Evolutionary conservation across 2,888 invertebrate species (phyloP), one percentile per base, ranked within the genome.

Genomic region (Phania funesta): DNA sequence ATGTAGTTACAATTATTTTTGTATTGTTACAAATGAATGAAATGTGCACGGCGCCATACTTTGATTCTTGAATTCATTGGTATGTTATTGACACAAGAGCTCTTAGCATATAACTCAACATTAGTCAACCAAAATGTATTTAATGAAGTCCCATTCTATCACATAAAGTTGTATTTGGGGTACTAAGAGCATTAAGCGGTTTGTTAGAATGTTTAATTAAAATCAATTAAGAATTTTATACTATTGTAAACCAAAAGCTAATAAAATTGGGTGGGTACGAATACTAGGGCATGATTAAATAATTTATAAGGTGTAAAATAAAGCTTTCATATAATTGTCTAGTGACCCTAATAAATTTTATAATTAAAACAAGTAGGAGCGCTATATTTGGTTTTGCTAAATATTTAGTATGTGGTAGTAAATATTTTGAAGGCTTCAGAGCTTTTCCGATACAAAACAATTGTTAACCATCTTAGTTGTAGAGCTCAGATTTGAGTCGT

Each of bases 91-190:
- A 76, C 52, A 68, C 29, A 54, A 44, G 29, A 60, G 54, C 44
- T 26, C 50, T 58, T 13, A 58, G 29, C n/a, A 60, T 68, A 24
- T 24, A 60, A 68, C 44, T 52, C 18, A 76, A 20, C 50, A 62
- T 68, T 62, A 68, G 44, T 62, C 29, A 26, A 76, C 32, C 50
- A 52, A 76, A 76, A 76, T 68, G 52, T 44, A 52, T 62, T 62
- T 68, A 60, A 76, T 68, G 60, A 68, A 68, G 52, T 60, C 41
- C 46, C 18, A 44, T 24, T 16, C 22, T 13, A 38, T 38, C 4
- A 13, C 8, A 1, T 11, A n/a, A 38, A 9, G 13, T 11, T 60
- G 41, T 48, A 11, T 24, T 26, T 9, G 24, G 26, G 11, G 24
- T 26, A 13, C 18, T 22, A 0, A 20, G 60, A 20, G 22, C 7